These are phyloP conservation scores for Psettodes erumei DNA, from an alignment of 2,113 vertebrate species.

Conservation along the genomic window DNA sequence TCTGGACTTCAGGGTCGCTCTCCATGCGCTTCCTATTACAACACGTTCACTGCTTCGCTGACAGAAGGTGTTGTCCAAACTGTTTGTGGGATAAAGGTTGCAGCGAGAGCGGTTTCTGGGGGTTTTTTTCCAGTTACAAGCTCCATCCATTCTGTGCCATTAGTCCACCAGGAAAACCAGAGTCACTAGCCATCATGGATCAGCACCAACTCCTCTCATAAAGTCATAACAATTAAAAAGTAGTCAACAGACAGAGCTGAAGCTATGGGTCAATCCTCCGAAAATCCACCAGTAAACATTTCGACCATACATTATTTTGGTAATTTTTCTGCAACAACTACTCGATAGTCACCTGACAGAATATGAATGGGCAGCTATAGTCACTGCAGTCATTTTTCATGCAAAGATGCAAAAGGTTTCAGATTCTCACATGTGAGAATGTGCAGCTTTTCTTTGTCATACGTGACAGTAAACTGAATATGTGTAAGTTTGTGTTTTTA, in stretches of 20 bases:
- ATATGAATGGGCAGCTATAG: neutral
- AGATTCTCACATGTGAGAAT: neutral
- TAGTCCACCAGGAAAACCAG: neutral
- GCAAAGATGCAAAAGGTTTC: too few species aligned
- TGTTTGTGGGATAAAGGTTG: neutral
- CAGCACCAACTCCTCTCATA: conserved; percentile 10
- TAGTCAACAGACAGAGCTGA: conserved; percentile 2
- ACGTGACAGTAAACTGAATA: neutral
- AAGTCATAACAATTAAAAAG: conserved; percentile 24
- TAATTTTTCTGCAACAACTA: neutral
- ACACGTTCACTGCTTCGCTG: conserved; percentile 22
- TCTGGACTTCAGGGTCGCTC: conserved; percentile 47
- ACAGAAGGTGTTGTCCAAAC: conserved; percentile 16
- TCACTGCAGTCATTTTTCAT: neutral
- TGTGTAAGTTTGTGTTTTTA: neutral
- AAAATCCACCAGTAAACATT: neutral
- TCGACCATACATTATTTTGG: neutral
- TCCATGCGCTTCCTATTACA: conserved; percentile 46
- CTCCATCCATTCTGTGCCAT: neutral
- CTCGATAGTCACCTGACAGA: fast-evolving
- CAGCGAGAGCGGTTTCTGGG: too few species aligned
- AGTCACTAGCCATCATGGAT: conserved; percentile 11
- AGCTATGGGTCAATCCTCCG: neutral
- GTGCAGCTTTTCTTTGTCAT: too few species aligned
- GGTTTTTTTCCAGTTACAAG: neutral